Conservation (phyloP, 2,888 invertebrate species). For the Lasiommata megera region DNA sequence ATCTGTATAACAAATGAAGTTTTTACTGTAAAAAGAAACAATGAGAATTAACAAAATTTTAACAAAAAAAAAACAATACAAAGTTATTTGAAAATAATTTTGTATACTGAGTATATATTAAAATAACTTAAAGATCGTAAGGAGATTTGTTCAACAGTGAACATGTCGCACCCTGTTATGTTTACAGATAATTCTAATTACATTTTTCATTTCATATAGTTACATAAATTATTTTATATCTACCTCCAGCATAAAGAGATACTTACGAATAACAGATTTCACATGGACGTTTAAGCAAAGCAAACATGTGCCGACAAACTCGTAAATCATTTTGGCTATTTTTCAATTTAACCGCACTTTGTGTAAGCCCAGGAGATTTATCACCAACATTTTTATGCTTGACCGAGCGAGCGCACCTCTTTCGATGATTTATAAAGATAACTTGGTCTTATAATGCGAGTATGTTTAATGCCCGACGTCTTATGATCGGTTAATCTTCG, state of each 20-base stretch:
- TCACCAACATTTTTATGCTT: constrained; percentile 10
- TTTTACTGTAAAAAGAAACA: no score
- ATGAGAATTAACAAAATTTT: no score
- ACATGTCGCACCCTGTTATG: no score
- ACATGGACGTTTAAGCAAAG: not conserved
- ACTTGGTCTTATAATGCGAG: not conserved
- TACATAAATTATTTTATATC: no score
- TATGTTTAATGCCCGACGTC: not conserved
- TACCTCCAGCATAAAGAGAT: not conserved
- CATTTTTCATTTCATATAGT: no score
- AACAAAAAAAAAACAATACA: no score
- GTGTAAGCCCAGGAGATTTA: constrained; percentile 13
- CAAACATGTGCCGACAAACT: constrained; percentile 9
- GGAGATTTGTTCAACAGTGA: no score
- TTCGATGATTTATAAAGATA: constrained; percentile 10
- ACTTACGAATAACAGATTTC: not conserved
- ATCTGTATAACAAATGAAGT: no score
- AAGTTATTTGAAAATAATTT: no score
- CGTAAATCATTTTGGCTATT: constrained; percentile 12
- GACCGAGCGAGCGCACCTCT: constrained; percentile 8
- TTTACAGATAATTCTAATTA: no score
- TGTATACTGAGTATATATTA: no score
- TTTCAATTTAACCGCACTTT: constrained; percentile 10
- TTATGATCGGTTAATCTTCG: not conserved
- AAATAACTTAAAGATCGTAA: no score